Base-by-base conservation (phyloP, 2,797 vertebrate genomes). In the Myotis myotis region DNA sequence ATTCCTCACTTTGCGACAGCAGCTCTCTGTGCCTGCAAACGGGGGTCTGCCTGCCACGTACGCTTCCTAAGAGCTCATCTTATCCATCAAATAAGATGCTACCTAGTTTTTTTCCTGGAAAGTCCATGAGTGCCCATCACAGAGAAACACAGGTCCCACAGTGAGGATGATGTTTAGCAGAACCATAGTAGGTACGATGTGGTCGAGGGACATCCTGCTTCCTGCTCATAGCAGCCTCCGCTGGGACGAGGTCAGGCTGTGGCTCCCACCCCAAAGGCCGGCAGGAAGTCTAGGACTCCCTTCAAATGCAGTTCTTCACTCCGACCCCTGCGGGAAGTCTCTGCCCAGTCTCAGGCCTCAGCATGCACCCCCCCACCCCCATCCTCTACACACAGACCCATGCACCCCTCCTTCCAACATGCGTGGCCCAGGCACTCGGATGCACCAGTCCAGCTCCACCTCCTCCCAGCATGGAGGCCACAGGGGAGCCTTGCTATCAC, bases 161-260 rank as follows among this genome's bases (percentile, higher is more conserved):
- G 30, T 36, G 30, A 36, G 28, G 41, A 0, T 17, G 44, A 49
- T 44, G 25, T 66, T 49, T 49, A 71, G 82, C 17, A 30, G 38
- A 66, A 55, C 66, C 62, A 36, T 23, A 70, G 70, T n/a, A n/a
- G n/a, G n/a, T 10, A 38, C 51, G 66, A 64, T 57, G 60, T 17
- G 64, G 71, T 83, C 74, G 70, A 53, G 62, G 93, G 62, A 47
- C 64, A 28, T 55, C 22, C 76, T 87, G 87, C 28, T 94, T 94
- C 80, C 75, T 25, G 30, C 51, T 68, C 78, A 71, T 2, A 80
- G 89, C 84, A 38, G 38, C 47, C 68, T 38, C 76, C 79, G 47
- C 55, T 16, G 28, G 33, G 55, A 82, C 57, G 89, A 44, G 19
- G 64, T 47, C 51, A 71, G 64, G 51, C 72, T 87, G 49, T n/a